Conservation (phyloP, 2,888 invertebrate genomes). For the Chaetoderma sp. region DNA sequence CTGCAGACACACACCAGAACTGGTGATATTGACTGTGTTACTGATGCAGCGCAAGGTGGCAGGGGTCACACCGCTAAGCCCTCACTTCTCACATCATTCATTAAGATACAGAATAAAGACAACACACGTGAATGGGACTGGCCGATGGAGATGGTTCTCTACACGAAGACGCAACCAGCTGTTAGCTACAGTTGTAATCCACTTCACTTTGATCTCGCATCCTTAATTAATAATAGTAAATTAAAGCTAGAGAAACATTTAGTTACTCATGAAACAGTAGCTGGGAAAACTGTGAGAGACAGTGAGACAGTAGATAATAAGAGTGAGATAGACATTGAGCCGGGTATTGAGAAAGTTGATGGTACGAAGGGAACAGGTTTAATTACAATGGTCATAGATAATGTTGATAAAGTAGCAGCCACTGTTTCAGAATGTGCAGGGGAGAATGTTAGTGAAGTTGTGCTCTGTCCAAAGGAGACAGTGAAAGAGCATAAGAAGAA, state of each 20-base stretch:
- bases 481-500: neutral
- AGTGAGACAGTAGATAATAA: constrained; percentile 29
- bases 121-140: constrained; percentile 58
- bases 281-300: constrained; percentile 23
- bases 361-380: constrained; percentile 32
- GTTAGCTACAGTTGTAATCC: constrained; percentile 65
- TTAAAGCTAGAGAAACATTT: constrained; percentile 24
- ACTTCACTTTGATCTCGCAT: constrained; percentile 60
- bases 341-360: constrained; percentile 30
- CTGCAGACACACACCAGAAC: too few relatives aligned
- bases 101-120: constrained; percentile 48
- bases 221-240: constrained; percentile 39
- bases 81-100: constrained; percentile 1
- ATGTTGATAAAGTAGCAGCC: constrained; percentile 1
- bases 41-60: neutral
- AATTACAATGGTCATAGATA: too few relatives aligned
- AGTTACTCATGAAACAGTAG: constrained; percentile 17
- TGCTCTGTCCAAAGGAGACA: constrained; percentile 5
- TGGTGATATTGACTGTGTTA: neutral
- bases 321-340: constrained; percentile 1
- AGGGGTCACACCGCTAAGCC: neutral
- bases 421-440: too few relatives aligned
- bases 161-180: constrained; percentile 53
- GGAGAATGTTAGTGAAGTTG: constrained; percentile 1
- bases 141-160: constrained; percentile 64